A percentile compares a stretch with the other conserved stretches of the same genome.
Evolutionary conservation across 2,797 vertebrate genomes (phyloP).

Genomic region (Sebastiscus albofasciatus): DNA sequence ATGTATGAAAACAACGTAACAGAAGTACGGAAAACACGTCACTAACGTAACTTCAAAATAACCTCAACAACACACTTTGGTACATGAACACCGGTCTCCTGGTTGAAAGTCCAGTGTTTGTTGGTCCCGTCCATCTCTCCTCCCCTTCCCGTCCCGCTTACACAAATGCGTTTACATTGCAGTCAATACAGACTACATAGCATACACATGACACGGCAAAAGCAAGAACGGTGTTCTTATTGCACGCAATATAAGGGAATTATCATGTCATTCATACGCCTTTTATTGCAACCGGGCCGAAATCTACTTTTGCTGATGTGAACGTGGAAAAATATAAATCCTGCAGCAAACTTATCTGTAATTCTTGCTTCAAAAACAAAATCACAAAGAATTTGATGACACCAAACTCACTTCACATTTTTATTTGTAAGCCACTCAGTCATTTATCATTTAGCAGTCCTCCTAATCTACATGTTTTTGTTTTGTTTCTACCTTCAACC

Average conservation of each 20-base stretch:
- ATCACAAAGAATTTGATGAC: fast-evolving
- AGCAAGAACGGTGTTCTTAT: no score
- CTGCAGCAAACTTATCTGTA: neutral
- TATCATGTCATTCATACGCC: no score
- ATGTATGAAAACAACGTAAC: no score
- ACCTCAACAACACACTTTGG: no score
- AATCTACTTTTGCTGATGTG: neutral
- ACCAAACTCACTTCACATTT: neutral
- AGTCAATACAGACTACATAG: no score
- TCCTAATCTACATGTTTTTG: neutral
- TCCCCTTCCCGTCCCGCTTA: fast-evolving
- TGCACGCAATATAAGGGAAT: no score
- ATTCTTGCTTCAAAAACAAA: neutral
- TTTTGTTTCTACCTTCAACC: neutral
- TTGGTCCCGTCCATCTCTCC: no score
- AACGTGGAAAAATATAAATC: neutral
- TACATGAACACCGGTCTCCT: no score
- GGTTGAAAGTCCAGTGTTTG: no score
- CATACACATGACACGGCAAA: no score
- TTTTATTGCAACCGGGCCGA: fast-evolving
- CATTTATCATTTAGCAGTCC: neutral
- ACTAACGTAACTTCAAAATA: no score
- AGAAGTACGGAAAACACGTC: no score
- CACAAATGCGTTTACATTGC: fast-evolving
- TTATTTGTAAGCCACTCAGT: neutral